Evolutionary conservation across 2,113 vertebrate genomes (phyloP).

Genomic region (Lutjanus erythropterus): DNA sequence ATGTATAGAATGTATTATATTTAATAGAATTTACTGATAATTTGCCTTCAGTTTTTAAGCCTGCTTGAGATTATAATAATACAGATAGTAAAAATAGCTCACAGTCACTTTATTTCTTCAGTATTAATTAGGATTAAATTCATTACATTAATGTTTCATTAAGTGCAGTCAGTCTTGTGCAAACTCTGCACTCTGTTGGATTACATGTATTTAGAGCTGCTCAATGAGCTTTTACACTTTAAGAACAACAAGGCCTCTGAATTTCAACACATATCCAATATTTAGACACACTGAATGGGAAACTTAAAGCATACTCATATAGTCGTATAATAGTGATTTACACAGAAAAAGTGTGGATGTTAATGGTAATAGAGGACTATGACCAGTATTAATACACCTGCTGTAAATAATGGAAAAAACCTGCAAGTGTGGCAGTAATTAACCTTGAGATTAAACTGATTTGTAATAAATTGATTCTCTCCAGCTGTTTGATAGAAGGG

Average conservation of each 20-base stretch:
- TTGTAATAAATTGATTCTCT: background rate
- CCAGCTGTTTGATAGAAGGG: background rate
- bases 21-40: too few relatives aligned
- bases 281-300: background rate
- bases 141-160: too few relatives aligned
- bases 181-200: conserved; percentile 26
- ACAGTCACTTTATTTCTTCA: background rate
- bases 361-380: background rate
- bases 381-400: too few relatives aligned
- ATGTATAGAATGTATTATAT: too few relatives aligned
- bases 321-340: background rate
- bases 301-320: background rate
- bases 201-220: conserved; percentile 44
- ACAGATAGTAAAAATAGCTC: too few relatives aligned
- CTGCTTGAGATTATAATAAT: too few relatives aligned
- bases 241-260: conserved; percentile 4
- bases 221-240: conserved; percentile 32
- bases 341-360: too few relatives aligned
- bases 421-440: conserved; percentile 7
- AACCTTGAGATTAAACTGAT: background rate
- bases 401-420: background rate
- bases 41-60: too few relatives aligned
- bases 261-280: conserved; percentile 12
- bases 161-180: background rate
- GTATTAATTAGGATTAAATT: background rate